Base-by-base conservation (phyloP, 2,888 invertebrate genomes). In the Polydesmus complanatus region DNA sequence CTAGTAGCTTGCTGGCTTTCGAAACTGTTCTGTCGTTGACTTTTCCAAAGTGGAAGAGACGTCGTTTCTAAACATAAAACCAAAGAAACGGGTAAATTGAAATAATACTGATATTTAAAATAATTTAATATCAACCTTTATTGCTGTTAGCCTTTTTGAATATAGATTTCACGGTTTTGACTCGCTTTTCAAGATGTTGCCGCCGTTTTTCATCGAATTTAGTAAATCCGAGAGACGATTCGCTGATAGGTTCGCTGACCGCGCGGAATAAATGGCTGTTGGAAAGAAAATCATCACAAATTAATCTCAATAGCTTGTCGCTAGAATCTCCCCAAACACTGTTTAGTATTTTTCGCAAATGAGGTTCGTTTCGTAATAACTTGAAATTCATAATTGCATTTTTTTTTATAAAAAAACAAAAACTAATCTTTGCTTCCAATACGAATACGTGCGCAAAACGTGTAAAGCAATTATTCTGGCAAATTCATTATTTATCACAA, bases 191-290 rank as follows among this genome's bases (percentile, higher is more conserved):
- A 56, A 82, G 80, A 69, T 88, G 86, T 54, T 86, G 85, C 22
- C 84, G 80, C 63, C 89, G 84, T 70, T 90, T 89, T 72, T 91
- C 90, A 70, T 90, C 88, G 72, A 89, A 89, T 74, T 87, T 87
- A 50, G 84, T 81, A 74, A 90, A 89, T 1, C 83, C 78, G 19
- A 71, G 54, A 18, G 49, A 27, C 8, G 60, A 51, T 2, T 62
- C 61, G 18, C 52, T 27, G 5, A 58, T 3, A 25, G 63, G 61
- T 56, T 63, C 63, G 37, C 63, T 63, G 3, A 54, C 51, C 19
- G 63, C 50, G 14, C 63, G 22, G 3, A 55, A 27, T 37, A 63
- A 27, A 50, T 27, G 23, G 23, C 27, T 27, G n/a, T 8, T 23
- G 54, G 11, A 48, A n/a, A 37, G 54, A 37, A 37, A 37, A 37